Evolutionary conservation across 2,797 vertebrate genomes (phyloP), one percentile per base, ranked within the genome.

Genomic region (Acanthurus tractus): DNA sequence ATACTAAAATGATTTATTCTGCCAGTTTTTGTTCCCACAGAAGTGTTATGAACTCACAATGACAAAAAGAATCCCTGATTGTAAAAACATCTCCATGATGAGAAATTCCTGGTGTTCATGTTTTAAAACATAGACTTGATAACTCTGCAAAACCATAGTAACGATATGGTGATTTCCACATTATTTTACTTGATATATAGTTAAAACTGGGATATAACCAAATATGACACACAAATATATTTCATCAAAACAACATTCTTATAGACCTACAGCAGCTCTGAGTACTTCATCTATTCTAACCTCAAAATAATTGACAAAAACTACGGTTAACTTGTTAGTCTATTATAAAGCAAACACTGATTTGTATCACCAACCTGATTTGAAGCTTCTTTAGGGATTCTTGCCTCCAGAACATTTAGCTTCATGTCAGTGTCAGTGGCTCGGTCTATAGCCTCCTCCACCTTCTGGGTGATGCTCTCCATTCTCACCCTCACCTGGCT

Each of bases 371-470:
- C 25, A 63, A 93, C 91, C 90, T 91, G 78, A 74, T 64, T 14
- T 14, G 50, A 46, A 48, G 34, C 6, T 45, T 55, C 52, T 42
- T 79, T 72, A 59, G 63, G 56, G 55, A 89, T 55, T 48, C 20
- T 66, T 67, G 46, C 70, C 77, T 95, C 87, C 52, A 90, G 71
- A 50, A 2, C 6, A 2, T 59, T 81, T 44, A 93, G 87, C 66
- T 92, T 87, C 29, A 79, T 22, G 6, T 92, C 86, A 0, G 90
- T 83, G 63, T 82, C 11, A n/a, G 69, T 71, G 0, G 88, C 74
- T 76, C 81, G 88, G 13, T 34, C 86, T 69, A 94, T 58, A 63
- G 88, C 90, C 70, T 89, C 86, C 78, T 93, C 88, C 86, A 94
- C 87, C 78, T 46, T 93, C 68, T 78, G 74, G 11, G 88, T 82